A percentile compares a stretch with the other conserved stretches of the same genome.
phyloP scores from a whole-genome alignment of 2,797 vertebrate genomes.

The Nannoperca obscura region DNA sequence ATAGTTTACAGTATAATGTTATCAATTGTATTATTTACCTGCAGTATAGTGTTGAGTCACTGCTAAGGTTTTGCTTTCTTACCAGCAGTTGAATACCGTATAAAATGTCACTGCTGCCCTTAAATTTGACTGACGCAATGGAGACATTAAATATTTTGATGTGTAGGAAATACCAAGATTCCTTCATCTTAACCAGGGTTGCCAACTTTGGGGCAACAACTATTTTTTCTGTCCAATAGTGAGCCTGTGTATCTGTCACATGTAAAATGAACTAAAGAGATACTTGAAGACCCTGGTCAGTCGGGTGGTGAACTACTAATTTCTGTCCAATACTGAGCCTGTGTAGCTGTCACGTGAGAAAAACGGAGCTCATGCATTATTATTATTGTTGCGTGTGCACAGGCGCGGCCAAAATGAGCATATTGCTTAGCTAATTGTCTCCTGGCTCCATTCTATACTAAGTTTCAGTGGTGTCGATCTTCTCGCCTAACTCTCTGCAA shows the following conservation, averaged over 20 bases:
- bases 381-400: no score
- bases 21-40: not conserved
- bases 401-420: no score
- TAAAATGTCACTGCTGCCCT: not conserved
- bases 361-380: no score
- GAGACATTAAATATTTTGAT: not conserved
- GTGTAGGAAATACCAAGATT: not conserved
- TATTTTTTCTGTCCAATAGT: no score
- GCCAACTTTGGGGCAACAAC: no score
- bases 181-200: not conserved
- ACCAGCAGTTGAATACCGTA: not conserved
- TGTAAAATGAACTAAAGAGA: no score
- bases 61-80: not conserved
- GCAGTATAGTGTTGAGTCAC: not conserved
- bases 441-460: not conserved
- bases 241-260: no score
- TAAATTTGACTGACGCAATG: not conserved
- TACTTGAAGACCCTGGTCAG: no score
- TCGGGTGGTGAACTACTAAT: no score
- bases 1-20: not conserved
- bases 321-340: no score
- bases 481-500: not conserved
- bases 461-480: not conserved
- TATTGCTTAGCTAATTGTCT: not conserved
- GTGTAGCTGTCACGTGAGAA: no score